A percentile compares a stretch with the other conserved stretches of the same genome.
These are phyloP conservation scores for Triplophysa yarkandensis DNA, from an alignment of 2,797 vertebrate genomes.

Conservation along the genomic window DNA sequence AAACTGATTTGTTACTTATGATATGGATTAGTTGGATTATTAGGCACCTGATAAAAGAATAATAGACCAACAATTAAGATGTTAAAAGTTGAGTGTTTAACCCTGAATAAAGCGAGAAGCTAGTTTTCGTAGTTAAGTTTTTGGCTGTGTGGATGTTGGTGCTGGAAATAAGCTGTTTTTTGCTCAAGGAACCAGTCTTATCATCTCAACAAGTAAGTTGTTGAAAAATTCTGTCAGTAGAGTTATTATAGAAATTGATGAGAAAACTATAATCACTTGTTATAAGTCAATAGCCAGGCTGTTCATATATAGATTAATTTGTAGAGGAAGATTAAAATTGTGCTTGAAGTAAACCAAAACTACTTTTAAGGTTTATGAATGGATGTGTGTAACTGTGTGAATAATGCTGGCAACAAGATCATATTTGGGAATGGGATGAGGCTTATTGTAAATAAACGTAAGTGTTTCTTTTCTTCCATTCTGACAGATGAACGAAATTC, in stretches of 20 bases:
- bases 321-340: not conserved
- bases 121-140: conserved; percentile 62
- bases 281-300: not conserved
- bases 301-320: not conserved
- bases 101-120: not conserved
- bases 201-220: conserved; percentile 35
- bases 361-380: conserved; percentile 18
- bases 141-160: conserved; percentile 69
- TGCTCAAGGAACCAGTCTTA: conserved; percentile 33
- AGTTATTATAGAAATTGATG: not conserved
- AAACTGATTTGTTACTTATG: not conserved
- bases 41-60: not conserved
- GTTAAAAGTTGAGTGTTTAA: not conserved
- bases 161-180: conserved; percentile 32
- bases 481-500: not conserved
- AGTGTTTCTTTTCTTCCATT: not conserved
- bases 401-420: conserved; percentile 31
- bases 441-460: conserved; percentile 17
- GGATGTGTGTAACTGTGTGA: conserved; percentile 1
- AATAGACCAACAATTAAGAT: not conserved
- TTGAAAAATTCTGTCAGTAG: not conserved
- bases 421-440: conserved; percentile 41
- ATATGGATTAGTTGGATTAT: not conserved
- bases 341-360: too few relatives aligned
- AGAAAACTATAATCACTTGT: not conserved